Evolutionary conservation across 2,113 vertebrate genomes (phyloP), one percentile per base, ranked within the genome.

Genomic region (Dicentrarchus labrax): DNA sequence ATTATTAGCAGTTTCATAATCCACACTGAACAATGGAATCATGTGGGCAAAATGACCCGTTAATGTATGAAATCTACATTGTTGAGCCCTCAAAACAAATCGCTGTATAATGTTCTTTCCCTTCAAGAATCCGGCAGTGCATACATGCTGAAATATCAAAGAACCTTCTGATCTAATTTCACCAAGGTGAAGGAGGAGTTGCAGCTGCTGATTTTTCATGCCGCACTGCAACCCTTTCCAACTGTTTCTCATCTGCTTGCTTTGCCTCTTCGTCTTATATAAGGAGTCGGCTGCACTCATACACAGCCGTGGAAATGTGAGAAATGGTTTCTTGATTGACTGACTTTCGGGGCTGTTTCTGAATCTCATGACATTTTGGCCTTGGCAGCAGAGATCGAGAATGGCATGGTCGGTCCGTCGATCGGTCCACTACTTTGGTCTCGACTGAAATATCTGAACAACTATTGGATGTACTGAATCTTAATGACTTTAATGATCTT

Each of bases 151-250:
- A 82, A 72, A 89, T 82, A 86, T 84, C 85, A 89, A 86, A 82
- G 85, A 15, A 41, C 30, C 51, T 43, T 86, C 54, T 89, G 88
- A 90, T 89, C 86, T 87, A 56, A 70, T 86, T 87, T 84, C 38
- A 56, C 48, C 22, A 4, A 83, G 71, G 72, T 84, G 79, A 85
- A 79, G 83, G 83, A 89, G 86, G 86, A 88, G 85, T 9, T 78
- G 86, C 81, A 90, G 88, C 84, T 87, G 89, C 64, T 78, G 69
- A 77, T 56, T 85, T 68, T 78, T 76, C 68, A 69, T 47, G 70
- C 86, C 24, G 43, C 88, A 80, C 77, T 16, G 1, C 70, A 61
- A 53, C n/a, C 70, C 62, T 59, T 75, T 77, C 82, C 76, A 82
- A 70, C 79, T 81, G 84, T 61, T 80, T 78, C 86, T 89, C 87